Conservation (phyloP, 1,140 invertebrate genomes). For the Spodoptera litura region DNA sequence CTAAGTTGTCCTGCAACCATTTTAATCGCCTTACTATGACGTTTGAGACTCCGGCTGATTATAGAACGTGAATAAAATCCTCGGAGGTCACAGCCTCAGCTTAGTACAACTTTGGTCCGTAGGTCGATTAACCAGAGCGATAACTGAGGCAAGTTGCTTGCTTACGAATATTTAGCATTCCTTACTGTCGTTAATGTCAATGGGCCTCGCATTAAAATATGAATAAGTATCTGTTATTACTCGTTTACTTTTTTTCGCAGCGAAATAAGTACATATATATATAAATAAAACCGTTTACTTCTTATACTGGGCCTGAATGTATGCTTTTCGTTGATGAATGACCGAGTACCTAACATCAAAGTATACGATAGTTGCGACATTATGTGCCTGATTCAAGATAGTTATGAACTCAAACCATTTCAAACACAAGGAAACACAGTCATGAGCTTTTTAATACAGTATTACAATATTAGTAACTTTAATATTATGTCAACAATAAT, state of each 20-base stretch:
- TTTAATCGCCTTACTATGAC: slow-evolving; percentile 3
- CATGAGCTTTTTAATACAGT: too few species aligned
- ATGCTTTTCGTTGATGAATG: too few species aligned
- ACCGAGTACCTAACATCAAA: too few species aligned
- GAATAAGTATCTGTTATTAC: neutral
- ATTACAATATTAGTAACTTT: too few species aligned
- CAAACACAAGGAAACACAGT: too few species aligned
- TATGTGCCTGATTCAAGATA: too few species aligned
- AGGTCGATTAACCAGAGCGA: slow-evolving; percentile 35
- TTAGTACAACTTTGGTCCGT: slow-evolving; percentile 27
- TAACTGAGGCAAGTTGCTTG: slow-evolving; percentile 35
- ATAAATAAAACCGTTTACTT: too few species aligned
- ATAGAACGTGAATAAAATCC: neutral
- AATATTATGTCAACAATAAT: neutral
- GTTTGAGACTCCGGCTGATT: neutral
- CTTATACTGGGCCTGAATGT: too few species aligned
- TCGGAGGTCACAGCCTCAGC: slow-evolving; percentile 28
- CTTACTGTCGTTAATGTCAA: slow-evolving; percentile 18
- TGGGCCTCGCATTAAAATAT: slow-evolving; percentile 1
- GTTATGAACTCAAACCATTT: too few species aligned
- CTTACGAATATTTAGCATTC: slow-evolving; percentile 33
- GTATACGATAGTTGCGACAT: neutral
- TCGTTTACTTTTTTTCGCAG: neutral
- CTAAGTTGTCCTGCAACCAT: too few species aligned
- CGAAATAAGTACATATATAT: too few species aligned